Evolutionary conservation across 1,140 invertebrate genomes (phyloP), one percentile per base, ranked within the genome.

Genomic region (Linepithema humile): DNA sequence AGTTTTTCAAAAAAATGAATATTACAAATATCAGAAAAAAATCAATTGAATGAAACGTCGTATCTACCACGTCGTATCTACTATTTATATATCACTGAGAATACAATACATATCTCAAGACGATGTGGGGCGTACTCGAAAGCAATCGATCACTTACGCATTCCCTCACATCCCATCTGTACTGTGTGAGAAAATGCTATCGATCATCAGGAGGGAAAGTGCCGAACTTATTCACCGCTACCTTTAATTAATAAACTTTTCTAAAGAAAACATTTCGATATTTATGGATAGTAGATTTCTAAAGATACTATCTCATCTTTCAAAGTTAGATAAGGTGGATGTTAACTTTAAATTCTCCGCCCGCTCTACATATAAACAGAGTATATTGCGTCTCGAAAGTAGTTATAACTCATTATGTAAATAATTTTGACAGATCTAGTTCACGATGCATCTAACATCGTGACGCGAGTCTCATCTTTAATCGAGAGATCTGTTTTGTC

Each of bases 391-490:
- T 50, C 29, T 72, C 9, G 23, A 53, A 72, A 12, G 3, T 17
- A 23, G 4, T 35, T 50, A 17, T 15, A 38, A 23, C 29, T 55
- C 3, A n/a, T 20, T 7, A 12, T 72, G 9, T 38, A 38, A 38
- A 57, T 57, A n/a, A 72, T 35, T 72, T 57, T 26, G 50, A 73
- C 15, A 15, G 12, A 55, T 26, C 15, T 15, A 38, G 15, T 59
- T 38, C 7, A 40, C 23, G 3, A 26, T 26, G 43, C n/a, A 12
- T 10, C n/a, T n/a, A n/a, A n/a, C 29, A 72, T 26, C n/a, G 23
- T 35, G 50, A 40, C 32, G 50, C 26, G 38, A 57, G 38, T 73
- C 10, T 40, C 40, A 62, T 75, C n/a, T 45, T 64, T 62, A 59
- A 32, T 77, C 29, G 6, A 43, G n/a, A 26, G 32, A n/a, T n/a